Conservation (phyloP, 2,797 vertebrate species). For the Oreonectes daqikongensis region DNA sequence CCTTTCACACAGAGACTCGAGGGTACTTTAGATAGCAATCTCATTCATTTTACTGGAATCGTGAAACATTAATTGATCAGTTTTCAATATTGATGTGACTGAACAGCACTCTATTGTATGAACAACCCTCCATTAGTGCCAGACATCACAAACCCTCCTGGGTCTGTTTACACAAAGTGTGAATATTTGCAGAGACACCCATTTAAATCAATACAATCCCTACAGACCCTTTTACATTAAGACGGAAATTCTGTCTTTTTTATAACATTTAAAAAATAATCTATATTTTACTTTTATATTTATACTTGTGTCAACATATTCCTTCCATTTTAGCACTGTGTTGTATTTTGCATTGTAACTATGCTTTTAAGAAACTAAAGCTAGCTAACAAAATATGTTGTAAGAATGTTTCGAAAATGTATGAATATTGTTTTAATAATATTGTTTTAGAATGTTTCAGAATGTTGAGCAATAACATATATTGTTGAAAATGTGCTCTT, state of each 20-base stretch:
- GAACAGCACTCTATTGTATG: not conserved
- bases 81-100: not conserved
- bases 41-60: slow-evolving; percentile 9
- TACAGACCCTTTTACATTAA: not conserved
- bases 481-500: no score
- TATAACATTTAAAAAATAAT: no score
- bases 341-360: no score
- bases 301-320: no score
- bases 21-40: slow-evolving; percentile 10
- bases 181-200: not conserved
- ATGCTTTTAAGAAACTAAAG: no score
- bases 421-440: no score
- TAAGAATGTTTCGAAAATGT: no score
- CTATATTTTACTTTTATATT: no score
- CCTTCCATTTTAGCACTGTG: no score
- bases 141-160: not conserved
- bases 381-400: no score
- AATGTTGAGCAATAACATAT: no score
- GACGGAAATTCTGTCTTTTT: not conserved
- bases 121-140: slow-evolving; percentile 6
- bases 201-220: not conserved
- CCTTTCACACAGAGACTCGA: not conserved
- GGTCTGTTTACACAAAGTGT: not conserved
- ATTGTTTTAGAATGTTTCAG: no score
- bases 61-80: not conserved